phyloP scores from a whole-genome alignment of 2,797 vertebrate genomes.

The Betta splendens region DNA sequence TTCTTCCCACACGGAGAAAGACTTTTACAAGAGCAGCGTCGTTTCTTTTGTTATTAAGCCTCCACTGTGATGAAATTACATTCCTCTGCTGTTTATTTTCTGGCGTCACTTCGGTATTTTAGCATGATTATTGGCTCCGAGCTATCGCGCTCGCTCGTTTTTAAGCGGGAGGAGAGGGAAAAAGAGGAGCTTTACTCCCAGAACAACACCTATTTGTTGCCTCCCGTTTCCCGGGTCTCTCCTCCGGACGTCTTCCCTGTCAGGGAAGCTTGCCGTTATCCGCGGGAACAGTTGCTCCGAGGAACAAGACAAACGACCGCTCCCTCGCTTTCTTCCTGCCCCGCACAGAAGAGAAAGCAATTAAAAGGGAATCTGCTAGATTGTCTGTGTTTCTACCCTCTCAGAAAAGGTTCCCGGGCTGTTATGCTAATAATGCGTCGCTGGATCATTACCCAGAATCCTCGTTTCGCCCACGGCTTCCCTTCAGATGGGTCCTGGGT shows the following conservation, averaged over 20 bases:
- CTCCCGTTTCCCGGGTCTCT: slow-evolving; percentile 27
- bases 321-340: not conserved
- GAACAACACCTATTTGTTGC: slow-evolving; percentile 33
- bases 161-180: slow-evolving; percentile 7
- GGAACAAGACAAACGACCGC: slow-evolving; percentile 32
- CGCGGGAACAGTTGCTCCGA: slow-evolving; percentile 54
- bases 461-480: slow-evolving; percentile 3
- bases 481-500: slow-evolving; percentile 39
- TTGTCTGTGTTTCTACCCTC: slow-evolving; percentile 53
- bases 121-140: slow-evolving; percentile 40
- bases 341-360: slow-evolving; percentile 52
- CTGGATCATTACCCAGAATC: slow-evolving; percentile 61
- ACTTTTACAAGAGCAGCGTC: slow-evolving; percentile 43
- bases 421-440: slow-evolving; percentile 49
- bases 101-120: slow-evolving; percentile 48
- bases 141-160: slow-evolving; percentile 19
- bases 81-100: slow-evolving; percentile 43
- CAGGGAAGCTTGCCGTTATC: slow-evolving; percentile 59
- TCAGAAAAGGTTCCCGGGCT: slow-evolving; percentile 47
- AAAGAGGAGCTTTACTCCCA: slow-evolving; percentile 27
- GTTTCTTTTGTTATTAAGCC: slow-evolving; percentile 56
- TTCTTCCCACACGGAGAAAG: slow-evolving; percentile 34
- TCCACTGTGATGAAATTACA: slow-evolving; percentile 56
- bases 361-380: slow-evolving; percentile 60
- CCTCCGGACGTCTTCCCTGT: slow-evolving; percentile 44